phyloP scores from a whole-genome alignment of 2,888 invertebrate species.

The Cylloceria caligata region DNA sequence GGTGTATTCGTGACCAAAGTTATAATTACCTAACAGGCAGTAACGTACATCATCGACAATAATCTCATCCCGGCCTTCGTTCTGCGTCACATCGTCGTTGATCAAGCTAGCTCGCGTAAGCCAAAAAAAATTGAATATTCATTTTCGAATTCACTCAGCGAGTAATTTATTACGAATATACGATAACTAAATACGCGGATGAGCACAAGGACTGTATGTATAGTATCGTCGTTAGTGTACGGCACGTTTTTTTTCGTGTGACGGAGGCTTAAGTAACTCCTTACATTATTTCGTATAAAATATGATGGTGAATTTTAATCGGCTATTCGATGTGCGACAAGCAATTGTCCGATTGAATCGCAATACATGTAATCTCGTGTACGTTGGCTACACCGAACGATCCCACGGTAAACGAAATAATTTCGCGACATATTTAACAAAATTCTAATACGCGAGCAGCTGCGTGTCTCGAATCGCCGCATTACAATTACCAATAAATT shows the following conservation, averaged over 20 bases:
- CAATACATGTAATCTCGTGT: slow-evolving; percentile 25
- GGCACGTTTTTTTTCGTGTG: background rate
- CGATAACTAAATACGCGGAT: slow-evolving; percentile 65
- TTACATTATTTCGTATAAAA: slow-evolving; percentile 45
- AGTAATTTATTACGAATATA: slow-evolving; percentile 67
- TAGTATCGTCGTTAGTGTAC: slow-evolving; percentile 8
- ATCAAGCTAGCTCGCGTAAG: slow-evolving; percentile 55
- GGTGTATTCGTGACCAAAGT: slow-evolving; percentile 49
- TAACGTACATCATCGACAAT: slow-evolving; percentile 48
- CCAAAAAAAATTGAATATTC: slow-evolving; percentile 66
- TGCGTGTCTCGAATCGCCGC: slow-evolving; percentile 31
- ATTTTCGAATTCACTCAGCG: slow-evolving; percentile 66
- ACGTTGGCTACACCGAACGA: too few species aligned
- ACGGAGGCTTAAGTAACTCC: slow-evolving; percentile 33
- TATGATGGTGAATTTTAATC: slow-evolving; percentile 38
- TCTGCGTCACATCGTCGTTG: slow-evolving; percentile 27
- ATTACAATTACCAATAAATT: slow-evolving; percentile 58
- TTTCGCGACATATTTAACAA: slow-evolving; percentile 35
- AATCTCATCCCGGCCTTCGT: slow-evolving; percentile 63
- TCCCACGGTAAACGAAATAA: too few species aligned
- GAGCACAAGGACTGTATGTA: slow-evolving; percentile 52
- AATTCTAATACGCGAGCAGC: slow-evolving; percentile 53
- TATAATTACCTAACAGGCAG: slow-evolving; percentile 13
- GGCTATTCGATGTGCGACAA: slow-evolving; percentile 8
- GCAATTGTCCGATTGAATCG: slow-evolving; percentile 38